Evolutionary conservation across 2,113 vertebrate genomes (phyloP), one percentile per base, ranked within the genome.

Genomic region (Antechinus stuartii): DNA sequence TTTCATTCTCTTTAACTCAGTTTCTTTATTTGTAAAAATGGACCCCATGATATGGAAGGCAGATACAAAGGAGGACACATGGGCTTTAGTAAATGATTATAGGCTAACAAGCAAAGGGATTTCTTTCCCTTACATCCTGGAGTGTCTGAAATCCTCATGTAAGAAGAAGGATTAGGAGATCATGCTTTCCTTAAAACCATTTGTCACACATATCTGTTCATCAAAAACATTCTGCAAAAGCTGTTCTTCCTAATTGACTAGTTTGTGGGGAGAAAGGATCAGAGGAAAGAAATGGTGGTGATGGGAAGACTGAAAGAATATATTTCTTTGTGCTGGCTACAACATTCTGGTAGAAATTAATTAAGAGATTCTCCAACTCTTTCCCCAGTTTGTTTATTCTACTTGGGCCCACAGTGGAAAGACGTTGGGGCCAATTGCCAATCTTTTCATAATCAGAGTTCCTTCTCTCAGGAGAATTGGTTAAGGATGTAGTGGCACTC

Each of bases 311-410:
- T 84, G n/a, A 53, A 26, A 6, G n/a, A 1, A 19, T 25, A 12
- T 1, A 23, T 9, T 2, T n/a, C 0, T 0, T n/a, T 0, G 0
- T 25, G 94, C 4, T 14, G 9, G 46, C 49, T 30, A 8, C 8
- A 10, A 27, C 14, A 50, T 89, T 92, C 91, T 3, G 3, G 68
- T 14, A 91, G 26, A 95, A 93, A 89, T 24, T 30, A 11, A 89
- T 95, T 94, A 54, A 54, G 91, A 93, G 93, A 56, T 91, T 94
- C 95, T 89, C 27, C 14, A n/a, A 23, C 42, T 91, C 94, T 95
- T 56, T 92, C 53, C 68, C 19, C 1, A 12, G 27, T 89, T 96
- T 1, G 11, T 6, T 52, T 96, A 42, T 96, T 90, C 10, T 35
- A 12, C 92, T 90, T 26, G 16, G 91, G 92, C 91, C 95, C 42